phyloP scores from a whole-genome alignment of 37 sponge, comb jelly and placozoan species.

The Agelas oroides region DNA sequence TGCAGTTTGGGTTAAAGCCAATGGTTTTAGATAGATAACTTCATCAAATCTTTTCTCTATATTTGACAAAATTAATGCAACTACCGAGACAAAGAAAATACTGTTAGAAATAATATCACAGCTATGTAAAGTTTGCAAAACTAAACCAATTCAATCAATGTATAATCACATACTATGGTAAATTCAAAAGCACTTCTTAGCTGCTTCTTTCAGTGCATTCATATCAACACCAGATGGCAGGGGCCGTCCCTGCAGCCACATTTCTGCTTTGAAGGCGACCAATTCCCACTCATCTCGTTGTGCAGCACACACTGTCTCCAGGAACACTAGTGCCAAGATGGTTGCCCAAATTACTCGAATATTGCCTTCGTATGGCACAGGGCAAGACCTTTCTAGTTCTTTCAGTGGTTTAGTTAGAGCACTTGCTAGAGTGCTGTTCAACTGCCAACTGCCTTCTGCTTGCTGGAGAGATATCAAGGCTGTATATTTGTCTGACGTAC shows the following conservation, averaged over 20 bases:
- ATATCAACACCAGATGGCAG: slow-evolving; percentile 6
- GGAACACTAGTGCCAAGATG: slow-evolving; percentile 22
- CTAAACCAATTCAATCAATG: too few relatives aligned
- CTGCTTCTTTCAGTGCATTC: background rate
- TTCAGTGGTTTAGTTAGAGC: slow-evolving; percentile 10
- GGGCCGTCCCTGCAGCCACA: slow-evolving; percentile 32
- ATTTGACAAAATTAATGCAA: too few relatives aligned
- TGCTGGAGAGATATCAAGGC: slow-evolving; percentile 38
- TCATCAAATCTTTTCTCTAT: too few relatives aligned
- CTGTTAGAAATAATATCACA: too few relatives aligned
- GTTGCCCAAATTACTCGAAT: slow-evolving; percentile 50
- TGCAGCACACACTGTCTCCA: slow-evolving; percentile 7
- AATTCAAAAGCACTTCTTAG: too few relatives aligned
- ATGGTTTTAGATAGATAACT: too few relatives aligned
- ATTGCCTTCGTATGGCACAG: slow-evolving; percentile 21
- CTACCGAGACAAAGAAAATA: too few relatives aligned
- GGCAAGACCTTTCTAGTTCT: slow-evolving; percentile 44
- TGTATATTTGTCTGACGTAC: background rate
- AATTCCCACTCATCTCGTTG: slow-evolving; percentile 63
- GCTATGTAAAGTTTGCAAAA: too few relatives aligned
- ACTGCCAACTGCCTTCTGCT: slow-evolving; percentile 49
- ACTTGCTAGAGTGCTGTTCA: slow-evolving; percentile 6
- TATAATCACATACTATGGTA: too few relatives aligned
- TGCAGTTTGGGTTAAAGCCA: too few relatives aligned
- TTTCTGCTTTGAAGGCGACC: slow-evolving; percentile 58